These are phyloP conservation scores for Whitmania pigra DNA, from an alignment of 1,140 invertebrate genomes.

Conservation along the genomic window DNA sequence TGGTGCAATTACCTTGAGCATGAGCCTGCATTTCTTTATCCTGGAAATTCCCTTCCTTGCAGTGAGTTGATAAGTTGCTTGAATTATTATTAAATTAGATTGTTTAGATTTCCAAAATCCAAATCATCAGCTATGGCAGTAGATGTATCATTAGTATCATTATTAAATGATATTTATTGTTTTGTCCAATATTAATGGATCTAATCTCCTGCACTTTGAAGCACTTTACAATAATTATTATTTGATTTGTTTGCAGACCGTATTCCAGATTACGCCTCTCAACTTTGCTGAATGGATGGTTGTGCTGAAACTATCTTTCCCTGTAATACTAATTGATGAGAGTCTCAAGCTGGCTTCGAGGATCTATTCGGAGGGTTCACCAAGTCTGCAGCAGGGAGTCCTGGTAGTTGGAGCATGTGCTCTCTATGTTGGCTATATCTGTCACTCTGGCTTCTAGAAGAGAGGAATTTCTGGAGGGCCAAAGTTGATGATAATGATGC, in stretches of 20 bases:
- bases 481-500: too few relatives aligned
- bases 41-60: constrained; percentile 94
- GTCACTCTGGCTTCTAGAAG: too few relatives aligned
- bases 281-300: constrained; percentile 82
- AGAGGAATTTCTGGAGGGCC: too few relatives aligned
- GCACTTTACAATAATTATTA: neutral
- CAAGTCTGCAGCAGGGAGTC: neutral
- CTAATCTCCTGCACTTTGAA: neutral
- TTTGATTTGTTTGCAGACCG: constrained; percentile 53
- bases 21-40: constrained; percentile 98
- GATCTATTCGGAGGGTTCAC: neutral
- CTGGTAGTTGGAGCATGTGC: neutral
- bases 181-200: neutral
- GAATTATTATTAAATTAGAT: too few relatives aligned
- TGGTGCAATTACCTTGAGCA: constrained; percentile 91
- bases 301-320: constrained; percentile 94
- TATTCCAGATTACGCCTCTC: constrained; percentile 94
- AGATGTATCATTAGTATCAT: too few relatives aligned
- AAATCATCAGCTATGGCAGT: too few relatives aligned
- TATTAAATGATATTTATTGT: too few relatives aligned
- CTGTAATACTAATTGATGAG: constrained; percentile 91
- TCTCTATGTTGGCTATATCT: neutral
- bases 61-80: constrained; percentile 53
- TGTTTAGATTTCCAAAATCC: too few relatives aligned
- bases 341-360: constrained; percentile 71